Base-by-base conservation (phyloP, 2,113 vertebrate genomes). In the Cyprinodon variegatus region DNA sequence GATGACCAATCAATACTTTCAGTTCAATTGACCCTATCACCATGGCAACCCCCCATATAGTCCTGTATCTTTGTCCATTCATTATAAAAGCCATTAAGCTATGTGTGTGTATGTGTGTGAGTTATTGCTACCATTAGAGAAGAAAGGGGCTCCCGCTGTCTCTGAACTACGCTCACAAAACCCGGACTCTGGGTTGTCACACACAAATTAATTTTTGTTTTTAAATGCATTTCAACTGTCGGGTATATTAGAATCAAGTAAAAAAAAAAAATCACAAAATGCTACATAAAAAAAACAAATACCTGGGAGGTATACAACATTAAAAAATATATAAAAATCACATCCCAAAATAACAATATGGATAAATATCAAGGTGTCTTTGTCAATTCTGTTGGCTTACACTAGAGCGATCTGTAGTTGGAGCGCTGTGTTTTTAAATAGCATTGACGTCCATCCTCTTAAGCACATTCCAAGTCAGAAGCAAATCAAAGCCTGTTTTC, bases 21-120 rank as follows among this genome's bases (percentile, higher is more conserved):
- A 86, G 86, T 92, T 93, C 89, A 85, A 93, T 90, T 86, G 87
- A 84, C 83, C 87, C 86, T 37, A 83, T 93, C 85, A 76, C 90
- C 84, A 93, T 92, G 73, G 92, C 85, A 92, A 93, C 92, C 81
- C 29, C 83, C 83, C 90, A 90, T 91, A 92, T 92, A 93, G 90
- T 78, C 82, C 76, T 75, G 86, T 86, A 90, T 91, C 88, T 80
- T 15, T 64, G 85, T 84, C 88, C 88, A 89, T 92, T 93, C 90
- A 89, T 93, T 92, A 91, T 88, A 84, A 80, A 92, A 88, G 85
- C 89, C 86, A 90, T 92, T 91, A 93, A 86, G 74, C 39, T 53
- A 45, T 0, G 74, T 76, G 74, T 76, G 84, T 74, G 84, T 78
- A 62, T 76, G 77, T 75, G 82, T 78, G 84, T 83, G 90, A 90